Base-by-base conservation (phyloP, 1,140 invertebrate genomes). In the Ips typographus region DNA sequence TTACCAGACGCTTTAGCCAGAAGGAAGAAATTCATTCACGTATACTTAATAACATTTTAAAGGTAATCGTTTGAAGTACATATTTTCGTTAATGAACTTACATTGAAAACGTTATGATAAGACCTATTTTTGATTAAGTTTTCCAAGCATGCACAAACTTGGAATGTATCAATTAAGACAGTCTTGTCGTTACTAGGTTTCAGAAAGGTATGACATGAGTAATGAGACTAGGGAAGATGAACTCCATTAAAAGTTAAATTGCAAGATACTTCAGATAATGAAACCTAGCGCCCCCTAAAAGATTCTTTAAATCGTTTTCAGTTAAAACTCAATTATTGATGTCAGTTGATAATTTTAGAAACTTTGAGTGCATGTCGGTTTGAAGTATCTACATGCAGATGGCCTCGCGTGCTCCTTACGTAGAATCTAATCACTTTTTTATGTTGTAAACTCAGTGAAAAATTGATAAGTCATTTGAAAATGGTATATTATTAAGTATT, bases 171-270 rank as follows among this genome's bases (percentile, higher is more conserved):
- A 59, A 42, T 59, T 59, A 59, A 42, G 22, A 49, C 44, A 8
- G 39, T 36, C 57, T n/a, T 59, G 57, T 40, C 7, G 57, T 42
- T 40, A 59, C 57, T 59, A 38, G 2, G 40, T 42, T 42, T 59
- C 4, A 59, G 38, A 59, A 59, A 59, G 57, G 57, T 59, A 42
- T 59, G 57, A 59, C 57, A 59, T 59, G 57, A 59, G 38, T 59
- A 59, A 59, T 59, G 57, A 59, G 57, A 38, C 57, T 8, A 59
- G 57, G 40, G 57, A 40, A 59, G 57, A 59, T 59, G 57, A 59
- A 59, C 57, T 59, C 57, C 57, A 59, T 59, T 59, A 59, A 59
- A 59, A 59, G 40, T 59, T 59, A 59, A 59, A 59, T 59, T 59
- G 57, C 57, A 59, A n/a, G 57, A 38, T 59, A 42, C 39, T 42